A percentile compares a stretch with the other conserved stretches of the same genome.
phyloP scores from a whole-genome alignment of 2,888 invertebrate genomes.

The Blomia tropicalis region DNA sequence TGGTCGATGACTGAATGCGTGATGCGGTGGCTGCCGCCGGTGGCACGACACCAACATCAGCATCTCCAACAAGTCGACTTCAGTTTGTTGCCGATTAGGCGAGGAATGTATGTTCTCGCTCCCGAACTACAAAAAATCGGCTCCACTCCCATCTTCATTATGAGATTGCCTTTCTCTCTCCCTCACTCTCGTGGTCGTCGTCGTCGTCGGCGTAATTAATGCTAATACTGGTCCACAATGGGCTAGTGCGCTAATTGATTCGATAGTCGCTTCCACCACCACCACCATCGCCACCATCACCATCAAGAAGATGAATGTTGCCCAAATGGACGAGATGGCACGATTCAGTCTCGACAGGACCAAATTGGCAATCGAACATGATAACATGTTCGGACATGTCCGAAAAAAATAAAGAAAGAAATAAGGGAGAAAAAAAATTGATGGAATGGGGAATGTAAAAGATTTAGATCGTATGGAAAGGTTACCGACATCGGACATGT shows the following conservation, averaged over 20 bases:
- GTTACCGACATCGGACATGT: not conserved
- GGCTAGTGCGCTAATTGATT: slow-evolving; percentile 10
- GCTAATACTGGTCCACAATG: slow-evolving; percentile 8
- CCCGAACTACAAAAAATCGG: not conserved
- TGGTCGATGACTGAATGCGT: slow-evolving; percentile 15
- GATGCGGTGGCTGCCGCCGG: slow-evolving; percentile 10
- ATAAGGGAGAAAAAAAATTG: no score
- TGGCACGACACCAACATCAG: no score
- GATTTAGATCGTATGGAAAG: not conserved
- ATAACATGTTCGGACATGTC: no score
- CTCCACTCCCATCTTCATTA: slow-evolving; percentile 5
- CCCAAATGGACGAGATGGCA: no score
- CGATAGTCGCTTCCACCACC: not conserved
- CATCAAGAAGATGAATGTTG: not conserved
- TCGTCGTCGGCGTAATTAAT: slow-evolving; percentile 7
- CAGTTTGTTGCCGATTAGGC: not conserved
- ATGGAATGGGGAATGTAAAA: no score
- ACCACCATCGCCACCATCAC: no score
- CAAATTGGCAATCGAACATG: no score
- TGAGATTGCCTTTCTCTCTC: not conserved
- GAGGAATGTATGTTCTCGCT: not conserved
- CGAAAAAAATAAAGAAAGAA: no score
- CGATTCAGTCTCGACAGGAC: no score
- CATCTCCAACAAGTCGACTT: slow-evolving; percentile 1
- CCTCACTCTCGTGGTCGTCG: no score